Base-by-base conservation (phyloP, 2,113 vertebrate species). In the Numida meleagris region DNA sequence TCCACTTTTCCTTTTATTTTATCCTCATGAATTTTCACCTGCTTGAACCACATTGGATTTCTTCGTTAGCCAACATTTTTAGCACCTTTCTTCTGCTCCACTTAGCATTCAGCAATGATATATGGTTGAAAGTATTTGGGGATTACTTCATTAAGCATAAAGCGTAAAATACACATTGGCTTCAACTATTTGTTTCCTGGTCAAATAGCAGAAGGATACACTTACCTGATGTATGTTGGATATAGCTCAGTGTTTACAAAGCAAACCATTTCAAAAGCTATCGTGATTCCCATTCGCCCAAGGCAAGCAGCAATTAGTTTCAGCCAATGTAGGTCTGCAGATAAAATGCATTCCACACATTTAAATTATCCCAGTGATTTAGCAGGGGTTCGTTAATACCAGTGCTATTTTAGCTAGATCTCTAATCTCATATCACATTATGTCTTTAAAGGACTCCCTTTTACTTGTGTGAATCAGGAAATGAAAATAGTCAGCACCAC, bases 241-340 rank as follows among this genome's bases (percentile, higher is more conserved):
- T 99, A 99, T 65, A 99, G 96, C 58, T 99, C 99, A 2, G 98
- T 97, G 82, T 98, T 99, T 38, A 99, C 98, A 89, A 99, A 98
- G 77, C 99, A 98, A 58, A 99, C 98, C 98, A 99, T 99, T 95
- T 99, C 98, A 31, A 98, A 99, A 77, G 98, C 95, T 96, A 99
- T 97, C 1, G 99, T 99, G 96, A 99, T 99, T 10, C 99, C 99
- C 97, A 99, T 97, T 70, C 99, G 98, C 2, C 99, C 99, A 1
- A 99, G 70, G 92, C 99, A 99, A 10, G 97, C 96, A 18, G 98
- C 84, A 1, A 90, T 67, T 5, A 98, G 97, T 96, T 98, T 99
- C 11, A 99, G 94, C 98, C 99, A 98, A 24, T 97, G 97, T 62
- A 98, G 50, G 48, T 97, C 99, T 99, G 97, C 38, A 80, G 79